Base-by-base conservation (phyloP, 2,888 invertebrate species). In the Megamerina dolium region DNA sequence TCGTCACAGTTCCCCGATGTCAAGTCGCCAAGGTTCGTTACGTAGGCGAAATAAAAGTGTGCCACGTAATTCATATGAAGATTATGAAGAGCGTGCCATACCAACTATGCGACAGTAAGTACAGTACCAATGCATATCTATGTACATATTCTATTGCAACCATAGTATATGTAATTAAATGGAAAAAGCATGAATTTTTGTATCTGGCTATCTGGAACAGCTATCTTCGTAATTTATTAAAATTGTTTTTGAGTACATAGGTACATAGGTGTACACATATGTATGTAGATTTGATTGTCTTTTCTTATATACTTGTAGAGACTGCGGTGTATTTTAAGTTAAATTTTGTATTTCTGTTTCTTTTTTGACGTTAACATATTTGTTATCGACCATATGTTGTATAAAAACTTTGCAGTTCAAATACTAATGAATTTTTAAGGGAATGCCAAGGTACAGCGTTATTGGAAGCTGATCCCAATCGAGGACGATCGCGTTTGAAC, bases 81-180 rank as follows among this genome's bases (percentile, higher is more conserved):
- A 87, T 53, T 91, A 91, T 57, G 92, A 92, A 61, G 91, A 92
- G 56, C 76, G 89, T 43, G 78, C 87, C 1, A 76, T 92, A 46
- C 91, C 91, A 8, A 86, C 89, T 27, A 73, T 89, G 39, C 81
- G 89, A 69, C 89, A 88, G 90, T 90, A 75, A 80, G 82, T n/a
- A n/a, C 64, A 35, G 3, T 16, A 16, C 6, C 12, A 1, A 2
- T 27, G 6, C n/a, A n/a, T n/a, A n/a, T n/a, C n/a, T n/a, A n/a
- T n/a, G n/a, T n/a, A n/a, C n/a, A n/a, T n/a, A n/a, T n/a, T n/a
- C n/a, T 23, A 23, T 6, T 23, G 10, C 10, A 23, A 23, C 6
- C 6, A 23, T 8, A 8, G 23, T 23, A 23, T 23, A 8, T 23
- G 23, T 6, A 23, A 10, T 23, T 23, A 23, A 8, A 23, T 23